Conservation (phyloP, 2,888 invertebrate genomes). For the Cacoxenus indagator region DNA sequence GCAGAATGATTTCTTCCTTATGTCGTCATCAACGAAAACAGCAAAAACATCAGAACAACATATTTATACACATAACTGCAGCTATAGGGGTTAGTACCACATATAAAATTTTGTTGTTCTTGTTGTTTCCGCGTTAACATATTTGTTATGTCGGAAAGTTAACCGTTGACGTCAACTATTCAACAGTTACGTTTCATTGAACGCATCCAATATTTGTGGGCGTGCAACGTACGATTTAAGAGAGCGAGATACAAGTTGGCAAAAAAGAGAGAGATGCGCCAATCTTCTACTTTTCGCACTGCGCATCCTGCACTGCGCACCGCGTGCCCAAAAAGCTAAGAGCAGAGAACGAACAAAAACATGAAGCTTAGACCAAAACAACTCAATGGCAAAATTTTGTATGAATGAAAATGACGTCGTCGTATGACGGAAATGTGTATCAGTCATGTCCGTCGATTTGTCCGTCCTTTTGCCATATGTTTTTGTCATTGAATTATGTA, state of each 20-base stretch:
- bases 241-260: too few relatives aligned
- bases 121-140: not conserved
- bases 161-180: not conserved
- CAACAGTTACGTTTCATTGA: not conserved
- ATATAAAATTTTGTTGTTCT: not conserved
- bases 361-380: not conserved
- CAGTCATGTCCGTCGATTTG: constrained; percentile 57
- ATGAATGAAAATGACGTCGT: not conserved
- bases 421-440: constrained; percentile 20
- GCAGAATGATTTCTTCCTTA: too few relatives aligned
- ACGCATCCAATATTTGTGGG: not conserved
- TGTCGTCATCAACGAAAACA: too few relatives aligned
- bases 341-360: too few relatives aligned
- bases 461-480: constrained; percentile 46
- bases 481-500: constrained; percentile 43
- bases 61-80: too few relatives aligned
- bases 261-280: too few relatives aligned
- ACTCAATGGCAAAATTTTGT: not conserved
- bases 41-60: too few relatives aligned
- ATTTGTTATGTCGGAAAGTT: not conserved
- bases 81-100: too few relatives aligned
- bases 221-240: not conserved
- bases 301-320: constrained; percentile 62
- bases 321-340: constrained; percentile 53
- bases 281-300: constrained; percentile 12